A percentile compares a stretch with the other conserved stretches of the same genome.
Evolutionary conservation across 2,113 vertebrate genomes (phyloP).

Genomic region (Corapipo altera): DNA sequence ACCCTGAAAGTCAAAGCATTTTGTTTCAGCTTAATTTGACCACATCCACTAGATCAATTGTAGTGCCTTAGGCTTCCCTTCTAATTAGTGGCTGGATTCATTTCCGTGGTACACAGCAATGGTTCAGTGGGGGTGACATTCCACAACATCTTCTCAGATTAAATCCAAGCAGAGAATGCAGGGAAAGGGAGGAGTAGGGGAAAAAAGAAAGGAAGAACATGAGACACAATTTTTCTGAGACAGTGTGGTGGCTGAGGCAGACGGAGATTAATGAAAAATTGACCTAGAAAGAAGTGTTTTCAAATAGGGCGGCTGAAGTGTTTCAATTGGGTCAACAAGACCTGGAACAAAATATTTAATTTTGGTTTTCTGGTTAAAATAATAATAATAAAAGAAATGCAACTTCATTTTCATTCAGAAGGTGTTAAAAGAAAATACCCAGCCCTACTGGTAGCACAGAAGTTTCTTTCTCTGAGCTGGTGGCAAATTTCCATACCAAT

Average conservation of each 20-base stretch:
- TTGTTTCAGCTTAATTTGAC: slow-evolving; percentile 13
- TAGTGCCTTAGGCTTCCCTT: background rate
- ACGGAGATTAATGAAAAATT: background rate
- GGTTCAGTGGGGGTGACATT: background rate
- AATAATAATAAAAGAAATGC: background rate
- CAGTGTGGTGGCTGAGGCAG: background rate
- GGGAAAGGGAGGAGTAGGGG: background rate
- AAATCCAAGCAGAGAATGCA: background rate
- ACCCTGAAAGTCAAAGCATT: background rate
- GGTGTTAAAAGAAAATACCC: background rate
- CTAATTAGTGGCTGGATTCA: background rate
- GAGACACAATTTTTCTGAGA: background rate
- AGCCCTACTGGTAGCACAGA: background rate
- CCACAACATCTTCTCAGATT: background rate
- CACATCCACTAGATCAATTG: accelerated
- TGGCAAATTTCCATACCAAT: background rate
- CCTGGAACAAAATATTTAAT: background rate
- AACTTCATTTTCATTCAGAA: background rate
- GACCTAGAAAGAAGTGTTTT: background rate
- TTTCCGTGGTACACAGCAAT: background rate
- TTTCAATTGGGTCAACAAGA: background rate
- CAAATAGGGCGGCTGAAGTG: background rate
- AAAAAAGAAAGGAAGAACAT: background rate
- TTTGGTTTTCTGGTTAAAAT: background rate
- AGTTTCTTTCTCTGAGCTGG: background rate